Evolutionary conservation across 2,797 vertebrate species (phyloP), one percentile per base, ranked within the genome.

Genomic region (Lithobates sylvaticus): DNA sequence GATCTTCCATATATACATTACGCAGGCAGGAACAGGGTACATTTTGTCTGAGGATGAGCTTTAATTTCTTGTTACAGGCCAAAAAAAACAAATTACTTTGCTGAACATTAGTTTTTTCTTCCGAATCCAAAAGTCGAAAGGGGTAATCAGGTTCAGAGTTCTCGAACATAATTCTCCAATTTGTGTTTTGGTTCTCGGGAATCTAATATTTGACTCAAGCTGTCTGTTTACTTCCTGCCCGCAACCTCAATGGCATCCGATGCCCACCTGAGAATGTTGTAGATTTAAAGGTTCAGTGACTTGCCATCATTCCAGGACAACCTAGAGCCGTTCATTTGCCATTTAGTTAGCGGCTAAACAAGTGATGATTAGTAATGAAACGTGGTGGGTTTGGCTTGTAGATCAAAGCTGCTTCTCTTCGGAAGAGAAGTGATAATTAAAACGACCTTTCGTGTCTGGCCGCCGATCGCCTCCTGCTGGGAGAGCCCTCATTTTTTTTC

Each of bases 141-240:
- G 13, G 50, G 50, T 18, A 16, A 16, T 54, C 15, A 16, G 50
- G 5, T 16, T 50, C 15, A 50, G 47, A 16, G 16, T 18, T 16
- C 13, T 54, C 16, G 0, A 18, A 54, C 15, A 2, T 5, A 16
- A 12, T 54, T 54, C 13, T 54, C 5, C 50, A 54, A 54, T 54
- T 54, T 54, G 50, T 54, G 16, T 54, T 16, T 54, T 18, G 3
- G 13, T 54, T 13, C 16, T 3, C 32, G 32, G 50, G 73, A 26
- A n/a, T 50, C 29, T 1, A 34, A 54, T 76, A 34, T 76, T 76
- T 23, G 21, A 47, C 47, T 61, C 75, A 36, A 76, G 75, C 61
- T 61, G 75, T 34, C 58, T 76, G 47, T 76, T 76, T 76, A 76
- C 44, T 76, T 13, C 18, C 27, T 5, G 47, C 8, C 8, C 0